Evolutionary conservation across 2,888 invertebrate species (phyloP).

Genomic region (Macrophya annulata): DNA sequence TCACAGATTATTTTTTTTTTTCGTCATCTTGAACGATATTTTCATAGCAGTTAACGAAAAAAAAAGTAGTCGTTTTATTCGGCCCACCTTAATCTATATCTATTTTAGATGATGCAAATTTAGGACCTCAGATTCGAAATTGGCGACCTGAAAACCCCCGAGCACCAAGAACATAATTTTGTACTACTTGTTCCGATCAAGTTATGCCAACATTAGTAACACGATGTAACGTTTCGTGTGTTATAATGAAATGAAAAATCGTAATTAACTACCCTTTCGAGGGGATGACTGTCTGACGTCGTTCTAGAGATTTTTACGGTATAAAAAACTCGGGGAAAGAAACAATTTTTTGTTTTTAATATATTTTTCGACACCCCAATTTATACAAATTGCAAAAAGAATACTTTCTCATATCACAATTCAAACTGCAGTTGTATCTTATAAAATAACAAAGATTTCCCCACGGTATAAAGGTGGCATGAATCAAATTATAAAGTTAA

Average conservation of each 20-base stretch:
- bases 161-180: background rate
- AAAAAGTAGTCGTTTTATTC: too few species aligned
- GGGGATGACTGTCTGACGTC: background rate
- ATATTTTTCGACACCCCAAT: background rate
- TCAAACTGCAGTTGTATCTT: slow-evolving; percentile 23
- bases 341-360: background rate
- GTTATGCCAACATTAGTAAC: too few species aligned
- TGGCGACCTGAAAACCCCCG: background rate
- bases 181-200: too few species aligned
- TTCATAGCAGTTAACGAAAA: too few species aligned
- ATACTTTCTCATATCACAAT: background rate
- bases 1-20: too few species aligned
- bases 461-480: slow-evolving; percentile 50
- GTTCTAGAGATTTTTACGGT: background rate
- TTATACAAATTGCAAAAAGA: too few species aligned
- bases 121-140: background rate
- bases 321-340: background rate
- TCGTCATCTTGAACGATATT: too few species aligned
- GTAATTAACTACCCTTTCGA: too few species aligned
- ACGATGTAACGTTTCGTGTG: background rate
- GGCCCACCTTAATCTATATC: too few species aligned
- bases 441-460: slow-evolving; percentile 43
- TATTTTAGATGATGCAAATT: background rate
- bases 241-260: too few species aligned
- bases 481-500: slow-evolving; percentile 39